Base-by-base conservation (phyloP, 2,888 invertebrate genomes). In the Meteorus cinctellus region DNA sequence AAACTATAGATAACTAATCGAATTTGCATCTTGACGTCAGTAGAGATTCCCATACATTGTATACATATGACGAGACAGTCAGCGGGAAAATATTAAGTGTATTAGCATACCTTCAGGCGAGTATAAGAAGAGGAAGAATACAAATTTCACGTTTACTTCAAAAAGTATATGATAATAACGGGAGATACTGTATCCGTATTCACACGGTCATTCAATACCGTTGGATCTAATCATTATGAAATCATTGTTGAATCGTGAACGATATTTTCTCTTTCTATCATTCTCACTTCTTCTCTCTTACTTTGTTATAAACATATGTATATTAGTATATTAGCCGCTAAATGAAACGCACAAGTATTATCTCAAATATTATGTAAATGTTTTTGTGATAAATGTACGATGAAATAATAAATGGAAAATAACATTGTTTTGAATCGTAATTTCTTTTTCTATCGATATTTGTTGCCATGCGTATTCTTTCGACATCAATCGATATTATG, bases 141-240 rank as follows among this genome's bases (percentile, higher is more conserved):
- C 12, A 24, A 65, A 45, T 48, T 45, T 67, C 12, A 36, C 69
- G 19, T 51, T 67, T 59, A 14, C 29, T 63, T 41, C 24, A 48
- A 45, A 48, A 62, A 62, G 60, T 14, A 41, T 34, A 74, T 62
- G 66, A 70, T 78, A 73, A 80, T 80, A 78, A 80, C 79, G 80
- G 81, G 75, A 80, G 41, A 67, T 41, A 77, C 76, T 66, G 48
- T 71, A 77, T 78, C 72, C 74, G 72, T 74, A 74, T 74, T 80
- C 75, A 70, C 77, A 78, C 75, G 77, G 73, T 77, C 31, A 77
- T 75, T 72, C 67, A 71, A 77, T 82, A 82, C 83, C 81, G 83
- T 84, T 84, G 84, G 82, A 80, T 24, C 24, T 24, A 24, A 24
- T 82, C 82, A 84, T 84, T 84, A 81, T 84, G 81, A 83, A 84